phyloP scores from a whole-genome alignment of 2,113 vertebrate genomes.

The Malurus melanocephalus region DNA sequence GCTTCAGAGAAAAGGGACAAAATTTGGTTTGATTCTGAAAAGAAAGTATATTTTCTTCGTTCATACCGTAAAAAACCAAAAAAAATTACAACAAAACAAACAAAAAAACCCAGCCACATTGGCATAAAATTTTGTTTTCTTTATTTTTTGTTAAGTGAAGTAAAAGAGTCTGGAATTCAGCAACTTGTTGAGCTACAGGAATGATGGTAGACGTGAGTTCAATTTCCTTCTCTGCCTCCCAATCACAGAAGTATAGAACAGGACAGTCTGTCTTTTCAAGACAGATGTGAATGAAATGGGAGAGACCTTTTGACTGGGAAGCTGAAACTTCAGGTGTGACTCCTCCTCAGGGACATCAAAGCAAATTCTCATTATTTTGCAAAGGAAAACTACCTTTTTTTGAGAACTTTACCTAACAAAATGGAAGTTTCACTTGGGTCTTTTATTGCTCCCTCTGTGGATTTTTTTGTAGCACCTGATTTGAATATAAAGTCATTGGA shows the following conservation, averaged over 20 bases:
- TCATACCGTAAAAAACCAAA: neutral
- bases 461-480: neutral
- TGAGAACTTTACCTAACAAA: neutral
- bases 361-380: neutral
- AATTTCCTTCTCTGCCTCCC: neutral
- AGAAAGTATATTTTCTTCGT: neutral
- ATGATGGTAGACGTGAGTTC: neutral
- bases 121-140: neutral
- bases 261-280: neutral
- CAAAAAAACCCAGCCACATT: neutral
- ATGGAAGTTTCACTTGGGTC: neutral
- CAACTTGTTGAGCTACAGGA: neutral
- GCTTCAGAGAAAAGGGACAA: neutral
- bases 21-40: neutral
- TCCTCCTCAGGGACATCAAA: neutral
- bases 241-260: neutral
- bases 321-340: neutral
- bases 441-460: neutral
- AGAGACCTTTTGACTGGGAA: neutral
- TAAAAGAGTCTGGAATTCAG: neutral
- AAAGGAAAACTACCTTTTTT: neutral
- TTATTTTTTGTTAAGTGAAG: neutral
- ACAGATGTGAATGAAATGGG: neutral
- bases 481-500: neutral
- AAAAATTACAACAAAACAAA: neutral